Evolutionary conservation across 1,140 invertebrate species (phyloP), one percentile per base, ranked within the genome.

Genomic region (Drosophila cardini): DNA sequence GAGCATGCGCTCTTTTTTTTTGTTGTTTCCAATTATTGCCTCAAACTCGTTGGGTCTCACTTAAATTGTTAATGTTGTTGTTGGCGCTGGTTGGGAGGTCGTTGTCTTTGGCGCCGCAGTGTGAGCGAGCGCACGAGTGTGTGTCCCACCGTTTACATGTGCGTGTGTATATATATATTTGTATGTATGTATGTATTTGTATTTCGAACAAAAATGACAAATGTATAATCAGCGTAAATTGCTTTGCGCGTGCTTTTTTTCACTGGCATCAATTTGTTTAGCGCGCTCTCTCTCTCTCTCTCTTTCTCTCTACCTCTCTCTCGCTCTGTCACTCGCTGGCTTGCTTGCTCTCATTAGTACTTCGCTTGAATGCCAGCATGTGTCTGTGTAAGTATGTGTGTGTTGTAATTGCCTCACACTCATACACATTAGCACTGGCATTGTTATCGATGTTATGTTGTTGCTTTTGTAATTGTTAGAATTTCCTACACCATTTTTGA

Each of bases 171-270:
- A 16, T 36, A 9, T 32, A 52, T 48, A 26, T 64, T 32, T 62
- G 43, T 67, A 30, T 63, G 40, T 64, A 7, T 61, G 58, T 61
- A 16, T 62, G 50, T 63, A 52, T 57, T 26, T 80, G 52, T 74
- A 79, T 83, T 89, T 79, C 70, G 68, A 64, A 77, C 62, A 60
- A 71, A 82, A 87, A 83, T 87, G 80, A 87, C 76, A 87, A 89
- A 87, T 89, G 72, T 64, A 80, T 87, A 89, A 86, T 86, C 76
- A 86, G 83, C 76, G 78, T 83, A 87, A 87, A 83, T 86, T 87
- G 76, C 79, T 78, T 72, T 86, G 79, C 84, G 83, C 82, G 75
- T 76, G 82, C 79, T 83, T 86, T 83, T 61, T 71, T 75, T 60
- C 60, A 75, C 52, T 75, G 67, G 36, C 53, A 63, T 62, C 65